Base-by-base conservation (phyloP, 2,888 invertebrate genomes). In the Criorhina ranunculi region DNA sequence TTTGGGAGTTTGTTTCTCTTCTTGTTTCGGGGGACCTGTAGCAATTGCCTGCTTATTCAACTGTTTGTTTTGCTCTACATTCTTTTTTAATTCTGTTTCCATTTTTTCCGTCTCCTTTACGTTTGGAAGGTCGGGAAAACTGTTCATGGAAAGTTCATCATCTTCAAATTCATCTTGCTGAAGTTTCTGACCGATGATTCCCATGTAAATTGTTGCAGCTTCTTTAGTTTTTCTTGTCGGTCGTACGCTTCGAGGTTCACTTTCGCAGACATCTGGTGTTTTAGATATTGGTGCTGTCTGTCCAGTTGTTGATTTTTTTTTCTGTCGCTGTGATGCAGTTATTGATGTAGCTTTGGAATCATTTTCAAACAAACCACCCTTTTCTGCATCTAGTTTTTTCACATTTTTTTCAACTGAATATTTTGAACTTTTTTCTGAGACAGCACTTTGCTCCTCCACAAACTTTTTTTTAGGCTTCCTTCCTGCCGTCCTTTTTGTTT, bases 171-270 rank as follows among this genome's bases (percentile, higher is more conserved):
- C 94, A 29, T 94, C 94, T 86, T 94, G 93, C 17, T 94, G 94
- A 62, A 95, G 91, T 89, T 95, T 95, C 87, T 95, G 94, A 3
- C 95, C 95, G 57, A 96, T 92, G 86, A 95, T 93, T 88, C 95
- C 95, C 94, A 96, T 95, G 87, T 95, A 95, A 69, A 95, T 93
- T 6, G 95, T 93, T 1, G 95, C 95, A 24, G 95, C 95, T 91
- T 95, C 95, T 90, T 96, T 96, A 0, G 95, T 95, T 90, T 95
- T 95, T 37, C 96, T 92, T 8, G 94, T 93, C 0, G 95, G 95
- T 44, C 95, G 88, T 17, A 82, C 59, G 33, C 59, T 77, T 75
- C 86, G 42, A 15, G 66, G 75, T 80, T 87, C 87, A 77, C 70
- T 82, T 86, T 89, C 88, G 55, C 72, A 67, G 8, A 60, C 53